Evolutionary conservation across 2,888 invertebrate genomes (phyloP).

Genomic region (Drosophila incognita): DNA sequence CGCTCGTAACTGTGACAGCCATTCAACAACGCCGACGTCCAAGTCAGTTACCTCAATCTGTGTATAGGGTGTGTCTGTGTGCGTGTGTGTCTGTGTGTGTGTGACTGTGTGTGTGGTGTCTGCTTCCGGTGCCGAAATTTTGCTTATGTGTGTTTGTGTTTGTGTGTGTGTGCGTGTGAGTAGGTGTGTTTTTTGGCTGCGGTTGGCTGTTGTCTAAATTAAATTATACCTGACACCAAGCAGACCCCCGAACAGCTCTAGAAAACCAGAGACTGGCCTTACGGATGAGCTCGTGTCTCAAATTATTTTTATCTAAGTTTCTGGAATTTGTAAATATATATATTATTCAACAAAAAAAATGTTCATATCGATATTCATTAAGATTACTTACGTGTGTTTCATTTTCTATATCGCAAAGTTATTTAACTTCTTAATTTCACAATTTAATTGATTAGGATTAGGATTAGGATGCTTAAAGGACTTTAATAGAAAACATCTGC

Average conservation of each 20-base stretch:
- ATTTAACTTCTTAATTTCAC: too few species aligned
- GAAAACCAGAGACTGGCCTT: neutral
- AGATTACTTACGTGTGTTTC: too few species aligned
- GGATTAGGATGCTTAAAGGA: too few species aligned
- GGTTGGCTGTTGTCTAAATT: slow-evolving; percentile 65
- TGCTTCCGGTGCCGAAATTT: slow-evolving; percentile 26
- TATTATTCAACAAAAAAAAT: too few species aligned
- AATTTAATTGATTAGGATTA: too few species aligned
- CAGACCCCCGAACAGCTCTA: slow-evolving; percentile 22
- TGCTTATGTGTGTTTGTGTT: slow-evolving; percentile 1
- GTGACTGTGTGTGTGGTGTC: neutral
- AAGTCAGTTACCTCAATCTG: slow-evolving; percentile 30
- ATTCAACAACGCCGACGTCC: slow-evolving; percentile 37
- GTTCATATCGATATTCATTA: too few species aligned
- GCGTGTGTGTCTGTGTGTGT: neutral
- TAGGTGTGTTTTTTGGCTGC: slow-evolving; percentile 32
- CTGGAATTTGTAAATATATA: too few species aligned
- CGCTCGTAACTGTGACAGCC: slow-evolving; percentile 37
- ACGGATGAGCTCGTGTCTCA: slow-evolving; percentile 16
- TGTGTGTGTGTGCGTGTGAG: slow-evolving; percentile 13
- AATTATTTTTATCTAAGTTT: too few species aligned
- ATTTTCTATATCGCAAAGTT: too few species aligned
- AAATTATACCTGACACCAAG: slow-evolving; percentile 64
- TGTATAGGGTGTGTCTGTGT: slow-evolving; percentile 2
- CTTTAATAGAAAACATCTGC: neutral